Evolutionary conservation across 1,140 invertebrate species (phyloP), one percentile per base, ranked within the genome.

Genomic region (Tachypleus tridentatus): DNA sequence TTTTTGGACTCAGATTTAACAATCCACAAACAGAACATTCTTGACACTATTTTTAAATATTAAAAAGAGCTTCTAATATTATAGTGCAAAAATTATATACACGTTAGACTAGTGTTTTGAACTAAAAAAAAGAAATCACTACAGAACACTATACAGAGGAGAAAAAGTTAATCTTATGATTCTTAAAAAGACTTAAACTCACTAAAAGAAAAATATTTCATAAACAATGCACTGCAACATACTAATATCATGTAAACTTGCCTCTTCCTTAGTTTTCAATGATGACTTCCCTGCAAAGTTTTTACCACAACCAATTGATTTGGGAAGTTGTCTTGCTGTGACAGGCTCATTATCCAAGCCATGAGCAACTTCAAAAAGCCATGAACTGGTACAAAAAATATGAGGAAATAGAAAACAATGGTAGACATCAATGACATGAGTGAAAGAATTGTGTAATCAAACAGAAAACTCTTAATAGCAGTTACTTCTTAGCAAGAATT

Each of bases 271-370:
- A 3, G 85, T 85, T 4, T 78, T 77, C 11, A 97, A 81, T n/a
- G 85, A 84, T 67, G 84, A 83, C 75, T 85, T 87, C 0, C 93
- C 94, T 9, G 84, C 83, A 76, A 98, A 97, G 71, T 89, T 91
- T 79, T 98, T 98, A 73, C 90, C 93, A 73, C 93, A 96, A 0
- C 92, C 94, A 70, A 98, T 94, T 52, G 92, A 97, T 76, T 97
- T 97, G 2, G 91, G 81, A 60, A 93, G 82, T 66, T 93, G 84
- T 72, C 91, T 81, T 0, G 85, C 81, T 64, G 81, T 86, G 0
- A 98, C 94, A 49, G 86, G 84, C 73, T 97, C 94, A 68, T 85
- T 73, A 72, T 97, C 93, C 66, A 92, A 84, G 7, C 96, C 96
- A 67, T 86, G 81, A 11, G 89, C 87, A 63, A 97, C 86, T 72